phyloP scores from a whole-genome alignment of 1,140 invertebrate species.

The Bombus difficillimus region DNA sequence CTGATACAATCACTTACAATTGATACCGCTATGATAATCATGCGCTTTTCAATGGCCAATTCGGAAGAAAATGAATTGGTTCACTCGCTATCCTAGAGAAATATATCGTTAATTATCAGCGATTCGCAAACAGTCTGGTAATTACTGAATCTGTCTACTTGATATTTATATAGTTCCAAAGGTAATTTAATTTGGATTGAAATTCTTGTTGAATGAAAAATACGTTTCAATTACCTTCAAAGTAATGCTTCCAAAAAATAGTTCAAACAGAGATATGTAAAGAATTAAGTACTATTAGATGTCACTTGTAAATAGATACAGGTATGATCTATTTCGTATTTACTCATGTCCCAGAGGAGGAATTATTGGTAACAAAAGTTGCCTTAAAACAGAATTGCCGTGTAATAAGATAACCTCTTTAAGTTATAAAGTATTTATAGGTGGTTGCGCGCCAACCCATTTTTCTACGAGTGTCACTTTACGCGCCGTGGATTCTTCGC shows the following conservation, averaged over 20 bases:
- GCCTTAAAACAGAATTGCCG: background rate
- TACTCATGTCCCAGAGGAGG: background rate
- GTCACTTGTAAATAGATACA: background rate
- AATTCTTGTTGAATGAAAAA: no score
- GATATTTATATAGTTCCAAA: background rate
- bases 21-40: background rate
- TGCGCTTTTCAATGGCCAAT: background rate
- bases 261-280: no score
- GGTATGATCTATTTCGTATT: no score
- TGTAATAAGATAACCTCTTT: conserved; percentile 11
- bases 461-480: conserved; percentile 21
- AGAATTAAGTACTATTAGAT: no score
- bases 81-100: background rate
- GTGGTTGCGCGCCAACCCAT: conserved; percentile 6
- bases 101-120: background rate
- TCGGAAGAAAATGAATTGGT: background rate
- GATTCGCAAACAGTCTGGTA: background rate
- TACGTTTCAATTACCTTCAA: no score
- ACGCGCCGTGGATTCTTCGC: conserved; percentile 10
- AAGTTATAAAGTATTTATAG: conserved; percentile 27
- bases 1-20: background rate
- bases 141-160: background rate
- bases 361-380: background rate
- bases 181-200: background rate
- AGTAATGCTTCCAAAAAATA: no score